Evolutionary conservation across 2,113 vertebrate genomes (phyloP).

Genomic region (Salvelinus sp.): DNA sequence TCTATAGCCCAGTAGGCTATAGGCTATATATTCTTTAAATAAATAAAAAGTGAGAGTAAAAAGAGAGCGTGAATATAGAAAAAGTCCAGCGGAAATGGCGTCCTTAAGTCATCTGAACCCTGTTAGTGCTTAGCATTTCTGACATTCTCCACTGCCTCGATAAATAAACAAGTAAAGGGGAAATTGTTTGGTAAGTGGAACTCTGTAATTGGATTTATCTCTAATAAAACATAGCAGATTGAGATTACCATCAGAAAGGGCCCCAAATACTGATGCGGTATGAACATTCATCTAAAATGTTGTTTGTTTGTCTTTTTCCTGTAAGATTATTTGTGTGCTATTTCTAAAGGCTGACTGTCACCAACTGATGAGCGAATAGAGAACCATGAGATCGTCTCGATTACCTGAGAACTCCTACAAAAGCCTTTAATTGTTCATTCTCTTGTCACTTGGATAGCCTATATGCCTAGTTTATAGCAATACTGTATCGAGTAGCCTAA

Average conservation of each 20-base stretch:
- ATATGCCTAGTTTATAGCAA: not conserved
- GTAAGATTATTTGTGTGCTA: not conserved
- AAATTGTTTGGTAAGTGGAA: not conserved
- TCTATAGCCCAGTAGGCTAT: no score
- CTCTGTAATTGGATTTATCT: not conserved
- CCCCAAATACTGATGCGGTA: not conserved
- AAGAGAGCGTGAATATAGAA: not conserved
- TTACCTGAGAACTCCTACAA: not conserved
- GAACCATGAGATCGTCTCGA: not conserved
- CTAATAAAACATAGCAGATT: not conserved
- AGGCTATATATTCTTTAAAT: no score
- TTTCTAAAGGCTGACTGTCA: not conserved
- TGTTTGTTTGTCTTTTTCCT: not conserved
- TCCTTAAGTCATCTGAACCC: constrained; percentile 11
- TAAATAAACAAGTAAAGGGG: constrained; percentile 13
- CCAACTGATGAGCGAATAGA: not conserved
- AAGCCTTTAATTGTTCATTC: not conserved
- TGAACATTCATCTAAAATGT: not conserved
- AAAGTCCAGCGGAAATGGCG: not conserved
- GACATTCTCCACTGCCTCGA: constrained; percentile 17
- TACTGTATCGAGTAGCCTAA: not conserved
- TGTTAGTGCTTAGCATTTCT: constrained; percentile 14
- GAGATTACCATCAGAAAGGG: not conserved
- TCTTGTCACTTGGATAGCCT: not conserved
- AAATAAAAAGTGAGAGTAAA: not conserved